A percentile compares a stretch with the other conserved stretches of the same genome.
phyloP scores from a whole-genome alignment of 2,797 vertebrate species.

The Falco novaeseelandiae region DNA sequence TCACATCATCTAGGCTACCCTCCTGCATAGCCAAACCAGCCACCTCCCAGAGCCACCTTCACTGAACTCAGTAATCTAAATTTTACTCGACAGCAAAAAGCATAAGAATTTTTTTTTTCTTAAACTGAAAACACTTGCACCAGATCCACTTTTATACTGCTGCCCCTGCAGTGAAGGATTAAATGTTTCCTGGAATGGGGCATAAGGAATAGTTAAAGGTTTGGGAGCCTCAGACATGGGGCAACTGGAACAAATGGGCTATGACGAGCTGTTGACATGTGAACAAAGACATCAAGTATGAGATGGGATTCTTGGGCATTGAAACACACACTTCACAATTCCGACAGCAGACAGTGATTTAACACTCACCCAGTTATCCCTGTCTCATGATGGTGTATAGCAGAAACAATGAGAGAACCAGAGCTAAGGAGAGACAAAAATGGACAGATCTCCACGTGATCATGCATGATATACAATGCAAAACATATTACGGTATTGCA shows the following conservation, averaged over 20 bases:
- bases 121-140: not conserved
- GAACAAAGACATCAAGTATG: conserved; percentile 28
- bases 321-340: not conserved
- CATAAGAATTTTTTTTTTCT: not conserved
- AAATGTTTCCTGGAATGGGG: not conserved
- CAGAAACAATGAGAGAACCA: not conserved
- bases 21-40: not conserved
- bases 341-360: not conserved
- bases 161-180: not conserved
- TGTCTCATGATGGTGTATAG: not conserved
- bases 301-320: not conserved
- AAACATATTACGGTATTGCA: not conserved
- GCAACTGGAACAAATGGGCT: not conserved
- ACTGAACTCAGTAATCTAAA: not conserved
- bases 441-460: not conserved
- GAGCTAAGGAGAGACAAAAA: not conserved
- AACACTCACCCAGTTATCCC: not conserved
- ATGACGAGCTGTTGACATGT: not conserved
- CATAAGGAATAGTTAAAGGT: not conserved
- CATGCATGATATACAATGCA: not conserved
- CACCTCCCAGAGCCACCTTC: not conserved
- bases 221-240: not conserved
- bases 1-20: not conserved
- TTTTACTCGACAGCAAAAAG: not conserved
- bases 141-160: not conserved